A percentile compares a stretch with the other conserved stretches of the same genome.
Evolutionary conservation across 2,113 vertebrate species (phyloP).

Genomic region (Burhinus oedicnemus): DNA sequence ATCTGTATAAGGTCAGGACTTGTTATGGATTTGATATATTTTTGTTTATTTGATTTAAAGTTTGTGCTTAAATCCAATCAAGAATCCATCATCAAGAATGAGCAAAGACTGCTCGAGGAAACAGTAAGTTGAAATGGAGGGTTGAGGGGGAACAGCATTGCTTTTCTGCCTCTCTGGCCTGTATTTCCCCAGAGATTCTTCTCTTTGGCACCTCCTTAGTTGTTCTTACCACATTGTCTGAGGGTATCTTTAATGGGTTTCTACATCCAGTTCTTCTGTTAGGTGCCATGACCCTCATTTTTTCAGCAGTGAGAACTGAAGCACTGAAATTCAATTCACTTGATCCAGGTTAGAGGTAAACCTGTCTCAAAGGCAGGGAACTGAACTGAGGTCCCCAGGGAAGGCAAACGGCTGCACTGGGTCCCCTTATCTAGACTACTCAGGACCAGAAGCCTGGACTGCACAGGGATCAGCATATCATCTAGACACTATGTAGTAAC

Average conservation of each 20-base stretch:
- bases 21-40: background rate
- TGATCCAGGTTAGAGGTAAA: background rate
- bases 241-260: background rate
- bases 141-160: background rate
- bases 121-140: background rate
- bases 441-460: background rate
- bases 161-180: background rate
- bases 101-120: background rate
- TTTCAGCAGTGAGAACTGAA: background rate
- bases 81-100: too few species aligned
- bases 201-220: background rate
- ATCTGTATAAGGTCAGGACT: background rate
- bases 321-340: background rate
- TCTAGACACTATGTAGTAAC: background rate
- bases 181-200: background rate
- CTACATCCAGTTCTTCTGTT: background rate
- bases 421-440: background rate
- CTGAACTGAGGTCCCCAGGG: background rate
- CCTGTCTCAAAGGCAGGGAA: background rate
- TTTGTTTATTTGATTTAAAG: background rate
- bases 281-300: background rate
- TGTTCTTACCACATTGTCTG: background rate
- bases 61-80: background rate
- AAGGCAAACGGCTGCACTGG: background rate
- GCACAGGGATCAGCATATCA: background rate